These are phyloP conservation scores for Zophobas morio DNA, from an alignment of 1,140 invertebrate genomes.

Conservation along the genomic window DNA sequence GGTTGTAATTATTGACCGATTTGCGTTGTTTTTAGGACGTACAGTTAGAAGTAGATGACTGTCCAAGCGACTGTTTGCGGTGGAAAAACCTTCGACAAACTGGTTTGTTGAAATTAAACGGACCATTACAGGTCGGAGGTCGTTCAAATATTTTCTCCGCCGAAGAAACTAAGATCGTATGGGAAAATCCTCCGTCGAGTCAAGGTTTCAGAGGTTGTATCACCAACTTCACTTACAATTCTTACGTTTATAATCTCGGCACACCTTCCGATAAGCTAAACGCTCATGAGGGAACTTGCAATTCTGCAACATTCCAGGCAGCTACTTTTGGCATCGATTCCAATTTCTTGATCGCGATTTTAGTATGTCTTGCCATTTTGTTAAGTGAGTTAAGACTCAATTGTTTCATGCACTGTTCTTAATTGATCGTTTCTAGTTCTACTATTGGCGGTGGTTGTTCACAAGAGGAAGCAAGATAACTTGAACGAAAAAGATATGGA, in stretches of 20 bases:
- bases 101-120: constrained; percentile 89
- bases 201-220: constrained; percentile 88
- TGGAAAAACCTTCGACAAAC: constrained; percentile 80
- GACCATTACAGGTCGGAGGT: constrained; percentile 90
- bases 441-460: constrained; percentile 88
- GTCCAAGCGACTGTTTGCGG: constrained; percentile 80
- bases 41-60: constrained; percentile 85
- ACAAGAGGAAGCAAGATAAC: constrained; percentile 86
- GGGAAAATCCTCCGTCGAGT: constrained; percentile 77
- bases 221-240: constrained; percentile 86
- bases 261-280: constrained; percentile 78
- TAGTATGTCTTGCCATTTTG: constrained; percentile 84
- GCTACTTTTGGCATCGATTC: constrained; percentile 86
- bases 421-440: constrained; percentile 75
- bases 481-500: constrained; percentile 92
- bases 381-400: constrained; percentile 72
- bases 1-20: neutral
- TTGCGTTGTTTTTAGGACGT: constrained; percentile 71
- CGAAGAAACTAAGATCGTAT: constrained; percentile 67
- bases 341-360: constrained; percentile 87
- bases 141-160: constrained; percentile 73
- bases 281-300: constrained; percentile 78
- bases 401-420: constrained; percentile 37
- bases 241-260: constrained; percentile 84
- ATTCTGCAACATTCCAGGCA: constrained; percentile 78